phyloP scores from a whole-genome alignment of 2,113 vertebrate genomes.

The Sardina pilchardus region DNA sequence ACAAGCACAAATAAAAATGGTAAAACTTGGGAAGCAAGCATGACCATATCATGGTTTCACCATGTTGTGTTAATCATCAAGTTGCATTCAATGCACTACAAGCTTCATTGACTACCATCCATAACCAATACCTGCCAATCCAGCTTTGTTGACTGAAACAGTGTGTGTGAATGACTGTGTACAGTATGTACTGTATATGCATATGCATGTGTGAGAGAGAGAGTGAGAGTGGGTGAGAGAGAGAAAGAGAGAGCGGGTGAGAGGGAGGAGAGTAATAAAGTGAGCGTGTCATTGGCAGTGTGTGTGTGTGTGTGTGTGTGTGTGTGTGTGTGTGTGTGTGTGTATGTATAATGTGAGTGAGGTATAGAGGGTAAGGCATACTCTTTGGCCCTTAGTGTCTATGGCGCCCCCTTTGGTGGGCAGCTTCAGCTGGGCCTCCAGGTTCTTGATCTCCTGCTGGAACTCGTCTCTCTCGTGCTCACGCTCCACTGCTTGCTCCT shows the following conservation, averaged over 20 bases:
- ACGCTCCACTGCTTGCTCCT: conserved; percentile 93
- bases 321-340: not conserved
- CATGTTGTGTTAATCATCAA: not conserved
- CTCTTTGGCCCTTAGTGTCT: conserved; percentile 67
- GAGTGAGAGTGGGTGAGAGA: not conserved
- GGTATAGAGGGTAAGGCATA: conserved; percentile 60
- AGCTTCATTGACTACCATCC: not conserved
- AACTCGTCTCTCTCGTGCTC: conserved; percentile 96
- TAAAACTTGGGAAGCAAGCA: not conserved
- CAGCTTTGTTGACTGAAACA: not conserved
- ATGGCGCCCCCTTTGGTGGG: conserved; percentile 55
- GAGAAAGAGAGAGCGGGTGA: too few relatives aligned
- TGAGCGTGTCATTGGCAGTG: too few relatives aligned
- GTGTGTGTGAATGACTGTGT: not conserved
- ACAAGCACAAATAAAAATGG: conserved; percentile 42
- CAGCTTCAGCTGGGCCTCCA: conserved; percentile 83
- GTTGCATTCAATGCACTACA: not conserved
- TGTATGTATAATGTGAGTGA: too few relatives aligned
- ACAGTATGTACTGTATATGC: not conserved
- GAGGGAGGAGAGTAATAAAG: too few relatives aligned
- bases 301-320: not conserved
- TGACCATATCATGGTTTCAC: not conserved
- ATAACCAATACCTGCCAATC: not conserved
- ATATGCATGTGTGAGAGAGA: not conserved
- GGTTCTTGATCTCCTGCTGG: conserved; percentile 88